These are phyloP conservation scores for Bubo bubo DNA, from an alignment of 2,113 vertebrate genomes.

Conservation along the genomic window DNA sequence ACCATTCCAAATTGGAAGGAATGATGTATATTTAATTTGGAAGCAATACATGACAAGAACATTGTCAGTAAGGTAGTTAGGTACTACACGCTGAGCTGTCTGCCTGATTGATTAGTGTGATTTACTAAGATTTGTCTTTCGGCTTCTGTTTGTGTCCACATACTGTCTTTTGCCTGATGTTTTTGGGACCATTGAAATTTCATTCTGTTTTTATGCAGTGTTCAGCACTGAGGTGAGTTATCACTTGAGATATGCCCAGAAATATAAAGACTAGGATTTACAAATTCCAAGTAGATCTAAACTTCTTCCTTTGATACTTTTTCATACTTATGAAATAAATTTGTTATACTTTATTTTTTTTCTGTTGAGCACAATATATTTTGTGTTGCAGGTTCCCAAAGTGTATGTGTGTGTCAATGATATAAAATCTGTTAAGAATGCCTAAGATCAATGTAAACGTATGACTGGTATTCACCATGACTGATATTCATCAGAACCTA, in stretches of 20 bases:
- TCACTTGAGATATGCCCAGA: background rate
- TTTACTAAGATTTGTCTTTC: background rate
- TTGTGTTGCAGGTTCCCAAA: background rate
- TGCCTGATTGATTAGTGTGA: background rate
- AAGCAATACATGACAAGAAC: background rate
- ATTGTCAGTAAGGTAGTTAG: background rate
- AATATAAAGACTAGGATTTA: background rate
- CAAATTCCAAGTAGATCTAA: background rate
- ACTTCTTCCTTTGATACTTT: background rate
- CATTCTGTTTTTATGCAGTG: background rate
- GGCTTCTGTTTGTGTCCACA: background rate
- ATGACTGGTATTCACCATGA: background rate
- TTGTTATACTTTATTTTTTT: background rate
- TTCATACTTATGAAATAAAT: background rate
- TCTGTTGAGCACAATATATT: background rate
- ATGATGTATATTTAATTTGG: background rate
- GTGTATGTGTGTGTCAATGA: background rate
- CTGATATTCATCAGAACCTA: background rate
- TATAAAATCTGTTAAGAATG: background rate
- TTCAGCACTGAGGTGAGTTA: background rate
- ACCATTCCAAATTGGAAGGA: background rate
- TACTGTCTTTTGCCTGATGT: background rate
- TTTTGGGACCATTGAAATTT: background rate
- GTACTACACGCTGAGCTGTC: background rate
- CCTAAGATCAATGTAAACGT: background rate